phyloP scores from a whole-genome alignment of 2,888 invertebrate genomes.

The Zaprionus bogoriensis region DNA sequence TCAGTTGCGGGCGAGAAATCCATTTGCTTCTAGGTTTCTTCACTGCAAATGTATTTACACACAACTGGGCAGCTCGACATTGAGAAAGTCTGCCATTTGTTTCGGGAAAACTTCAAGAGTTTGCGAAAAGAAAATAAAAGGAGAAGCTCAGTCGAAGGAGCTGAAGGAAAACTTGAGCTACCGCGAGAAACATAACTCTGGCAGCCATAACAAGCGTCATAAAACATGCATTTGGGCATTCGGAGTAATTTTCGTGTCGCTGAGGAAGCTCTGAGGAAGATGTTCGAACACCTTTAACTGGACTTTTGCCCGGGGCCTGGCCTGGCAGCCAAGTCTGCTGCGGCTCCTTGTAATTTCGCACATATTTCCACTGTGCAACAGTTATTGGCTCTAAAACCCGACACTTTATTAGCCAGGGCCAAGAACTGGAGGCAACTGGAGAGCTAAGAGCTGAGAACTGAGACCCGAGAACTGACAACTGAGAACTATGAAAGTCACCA shows the following conservation, averaged over 20 bases:
- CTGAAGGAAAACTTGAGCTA: background rate
- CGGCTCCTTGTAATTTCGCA: constrained; percentile 40
- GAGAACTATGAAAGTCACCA: background rate
- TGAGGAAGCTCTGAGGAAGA: constrained; percentile 14
- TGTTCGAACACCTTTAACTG: constrained; percentile 27
- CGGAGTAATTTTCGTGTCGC: background rate
- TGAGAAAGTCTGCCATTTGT: no score
- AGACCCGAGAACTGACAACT: background rate
- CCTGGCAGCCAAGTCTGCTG: no score
- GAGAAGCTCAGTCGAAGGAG: background rate
- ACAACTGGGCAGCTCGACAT: no score
- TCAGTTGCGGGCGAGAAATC: no score
- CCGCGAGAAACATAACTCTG: background rate
- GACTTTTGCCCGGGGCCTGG: constrained; percentile 5
- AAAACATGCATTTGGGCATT: constrained; percentile 35
- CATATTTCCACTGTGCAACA: constrained; percentile 23
- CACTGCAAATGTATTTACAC: no score
- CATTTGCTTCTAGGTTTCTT: no score
- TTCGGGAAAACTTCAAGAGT: no score
- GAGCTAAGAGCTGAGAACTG: background rate
- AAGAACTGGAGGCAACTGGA: no score
- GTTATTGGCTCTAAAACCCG: constrained; percentile 34
- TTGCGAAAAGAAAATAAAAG: background rate
- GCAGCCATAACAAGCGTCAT: constrained; percentile 19
- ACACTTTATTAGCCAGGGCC: constrained; percentile 24